Conservation (phyloP, 2,113 vertebrate species). For the Otolemur garnettii region DNA sequence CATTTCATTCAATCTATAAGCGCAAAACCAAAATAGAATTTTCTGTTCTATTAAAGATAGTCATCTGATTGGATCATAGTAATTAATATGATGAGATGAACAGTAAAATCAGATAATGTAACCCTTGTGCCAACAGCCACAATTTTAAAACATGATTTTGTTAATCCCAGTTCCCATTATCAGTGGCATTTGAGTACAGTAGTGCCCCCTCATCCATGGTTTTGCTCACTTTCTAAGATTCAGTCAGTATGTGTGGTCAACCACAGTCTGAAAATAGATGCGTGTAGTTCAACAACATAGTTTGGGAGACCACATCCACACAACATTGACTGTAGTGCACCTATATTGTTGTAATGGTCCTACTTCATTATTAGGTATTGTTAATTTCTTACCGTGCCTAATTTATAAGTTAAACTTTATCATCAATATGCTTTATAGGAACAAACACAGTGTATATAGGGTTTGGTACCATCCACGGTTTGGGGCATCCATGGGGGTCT, state of each 20-base stretch:
- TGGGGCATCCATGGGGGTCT: neutral
- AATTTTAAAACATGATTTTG: neutral
- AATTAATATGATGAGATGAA: neutral
- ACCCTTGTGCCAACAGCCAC: neutral
- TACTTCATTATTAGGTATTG: neutral
- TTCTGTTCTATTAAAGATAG: neutral
- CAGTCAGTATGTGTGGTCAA: neutral
- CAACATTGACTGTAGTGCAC: neutral
- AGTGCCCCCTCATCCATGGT: neutral
- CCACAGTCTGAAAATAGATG: neutral
- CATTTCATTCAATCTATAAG: conserved; percentile 8
- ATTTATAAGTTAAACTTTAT: neutral
- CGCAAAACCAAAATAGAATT: conserved; percentile 37
- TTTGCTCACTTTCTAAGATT: neutral
- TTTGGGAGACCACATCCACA: neutral
- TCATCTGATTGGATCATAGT: neutral
- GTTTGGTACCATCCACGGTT: neutral
- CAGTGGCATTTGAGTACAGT: neutral
- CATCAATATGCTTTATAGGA: neutral
- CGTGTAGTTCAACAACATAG: neutral
- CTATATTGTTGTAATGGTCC: neutral
- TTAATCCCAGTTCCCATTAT: neutral
- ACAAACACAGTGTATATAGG: neutral
- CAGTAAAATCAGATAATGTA: neutral
- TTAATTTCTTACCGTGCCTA: neutral